Evolutionary conservation across 2,888 invertebrate genomes (phyloP).

Genomic region (Sepiola atlantica): DNA sequence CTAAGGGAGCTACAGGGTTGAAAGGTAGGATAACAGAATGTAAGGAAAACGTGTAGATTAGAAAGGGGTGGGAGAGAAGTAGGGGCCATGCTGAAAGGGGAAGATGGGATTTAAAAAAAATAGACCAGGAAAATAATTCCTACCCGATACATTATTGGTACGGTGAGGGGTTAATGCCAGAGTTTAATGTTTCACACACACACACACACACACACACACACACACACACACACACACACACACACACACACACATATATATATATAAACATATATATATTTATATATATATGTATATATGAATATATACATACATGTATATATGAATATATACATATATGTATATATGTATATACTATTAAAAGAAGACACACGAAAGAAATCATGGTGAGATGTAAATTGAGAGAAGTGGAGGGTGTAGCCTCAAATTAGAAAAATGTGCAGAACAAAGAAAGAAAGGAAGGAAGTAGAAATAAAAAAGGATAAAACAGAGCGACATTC

Average conservation of each 20-base stretch:
- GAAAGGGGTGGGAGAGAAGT: neutral
- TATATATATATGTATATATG: no score
- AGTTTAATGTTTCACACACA: neutral
- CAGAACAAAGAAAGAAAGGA: neutral
- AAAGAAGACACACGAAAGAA: neutral
- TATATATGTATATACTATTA: no score
- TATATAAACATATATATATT: no score
- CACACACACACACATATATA: no score
- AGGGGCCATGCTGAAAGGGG: neutral
- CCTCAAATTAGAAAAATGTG: neutral
- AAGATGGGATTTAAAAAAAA: neutral
- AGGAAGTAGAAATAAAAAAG: neutral
- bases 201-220: no score
- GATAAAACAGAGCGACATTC: neutral
- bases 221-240: no score
- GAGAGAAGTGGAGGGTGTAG: neutral
- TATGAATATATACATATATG: no score
- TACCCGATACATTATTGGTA: neutral
- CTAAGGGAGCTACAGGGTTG: neutral
- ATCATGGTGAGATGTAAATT: neutral
- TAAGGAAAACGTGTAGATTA: neutral
- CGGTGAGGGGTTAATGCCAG: neutral
- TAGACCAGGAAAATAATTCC: neutral
- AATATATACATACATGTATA: no score
- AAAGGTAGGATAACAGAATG: neutral